A percentile compares a stretch with the other conserved stretches of the same genome.
Conservation (phyloP, 2,797 vertebrate genomes). For the Pachyuromys duprasi region DNA sequence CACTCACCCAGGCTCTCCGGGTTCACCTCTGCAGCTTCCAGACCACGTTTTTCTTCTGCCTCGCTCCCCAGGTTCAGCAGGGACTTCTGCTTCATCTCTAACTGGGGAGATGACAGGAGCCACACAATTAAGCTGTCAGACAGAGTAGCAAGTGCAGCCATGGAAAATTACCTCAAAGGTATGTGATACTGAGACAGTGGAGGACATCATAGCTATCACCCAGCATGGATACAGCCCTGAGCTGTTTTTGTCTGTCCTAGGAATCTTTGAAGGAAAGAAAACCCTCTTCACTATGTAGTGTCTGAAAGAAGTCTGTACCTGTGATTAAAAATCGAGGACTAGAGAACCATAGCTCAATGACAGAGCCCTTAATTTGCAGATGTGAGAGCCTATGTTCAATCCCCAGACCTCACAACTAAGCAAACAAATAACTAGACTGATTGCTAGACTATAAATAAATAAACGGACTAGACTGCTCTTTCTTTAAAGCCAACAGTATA, state of each 20-base stretch:
- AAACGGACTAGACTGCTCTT: background rate
- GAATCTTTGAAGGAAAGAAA: background rate
- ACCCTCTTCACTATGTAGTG: background rate
- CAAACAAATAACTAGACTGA: background rate
- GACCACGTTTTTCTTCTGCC: constrained; percentile 88
- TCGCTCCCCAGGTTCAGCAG: constrained; percentile 91
- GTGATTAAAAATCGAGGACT: background rate
- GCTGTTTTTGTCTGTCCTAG: background rate
- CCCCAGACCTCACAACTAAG: background rate
- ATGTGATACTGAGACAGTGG: background rate
- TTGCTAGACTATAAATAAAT: too few relatives aligned
- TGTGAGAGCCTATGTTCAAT: background rate
- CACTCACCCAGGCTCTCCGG: constrained; percentile 94
- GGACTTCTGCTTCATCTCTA: constrained; percentile 98
- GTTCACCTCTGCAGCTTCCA: constrained; percentile 89
- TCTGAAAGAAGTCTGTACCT: background rate
- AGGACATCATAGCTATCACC: background rate
- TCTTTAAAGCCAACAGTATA: background rate
- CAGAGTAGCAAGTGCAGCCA: background rate
- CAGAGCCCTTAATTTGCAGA: background rate
- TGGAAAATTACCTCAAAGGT: background rate
- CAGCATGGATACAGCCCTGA: background rate
- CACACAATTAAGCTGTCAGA: constrained; percentile 41
- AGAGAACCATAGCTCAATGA: background rate
- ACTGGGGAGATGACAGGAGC: constrained; percentile 86